Conservation (phyloP, 2,888 invertebrate species). For the Rosalia funebris region DNA sequence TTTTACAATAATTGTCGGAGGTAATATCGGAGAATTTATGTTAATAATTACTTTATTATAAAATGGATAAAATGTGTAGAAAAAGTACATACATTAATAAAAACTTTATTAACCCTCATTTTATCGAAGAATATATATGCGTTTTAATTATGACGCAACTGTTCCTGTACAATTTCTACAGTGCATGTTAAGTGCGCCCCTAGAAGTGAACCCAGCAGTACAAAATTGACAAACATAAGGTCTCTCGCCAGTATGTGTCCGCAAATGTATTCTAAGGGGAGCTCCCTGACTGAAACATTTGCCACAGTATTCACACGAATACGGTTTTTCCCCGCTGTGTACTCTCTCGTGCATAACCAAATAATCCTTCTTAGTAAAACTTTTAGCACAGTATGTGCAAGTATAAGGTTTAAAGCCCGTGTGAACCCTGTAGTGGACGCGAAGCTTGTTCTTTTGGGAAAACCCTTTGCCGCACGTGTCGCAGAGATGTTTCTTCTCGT, state of each 20-base stretch:
- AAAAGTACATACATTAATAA: too few species aligned
- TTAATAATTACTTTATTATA: too few species aligned
- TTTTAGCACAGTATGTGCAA: constrained; percentile 61
- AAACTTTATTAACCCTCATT: too few species aligned
- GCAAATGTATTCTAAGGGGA: constrained; percentile 53
- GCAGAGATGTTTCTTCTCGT: constrained; percentile 56
- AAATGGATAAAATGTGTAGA: too few species aligned
- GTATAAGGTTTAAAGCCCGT: constrained; percentile 65
- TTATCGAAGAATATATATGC: too few species aligned
- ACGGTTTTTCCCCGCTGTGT: constrained; percentile 58
- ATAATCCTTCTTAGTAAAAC: constrained; percentile 63
- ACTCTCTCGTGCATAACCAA: constrained; percentile 55
- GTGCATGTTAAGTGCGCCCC: constrained; percentile 68
- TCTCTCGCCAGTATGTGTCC: constrained; percentile 56
- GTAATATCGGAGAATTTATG: too few species aligned
- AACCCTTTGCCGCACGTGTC: constrained; percentile 59
- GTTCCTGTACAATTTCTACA: constrained; percentile 56
- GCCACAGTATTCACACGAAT: constrained; percentile 58
- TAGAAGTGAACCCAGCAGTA: constrained; percentile 68
- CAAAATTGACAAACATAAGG: constrained; percentile 67
- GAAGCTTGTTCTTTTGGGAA: constrained; percentile 54
- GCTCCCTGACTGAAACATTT: constrained; percentile 56
- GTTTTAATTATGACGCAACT: too few species aligned
- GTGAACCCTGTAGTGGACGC: constrained; percentile 60
- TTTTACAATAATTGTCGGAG: too few species aligned